Conservation (phyloP, 2,113 vertebrate species). For the Myxocyprinus asiaticus region DNA sequence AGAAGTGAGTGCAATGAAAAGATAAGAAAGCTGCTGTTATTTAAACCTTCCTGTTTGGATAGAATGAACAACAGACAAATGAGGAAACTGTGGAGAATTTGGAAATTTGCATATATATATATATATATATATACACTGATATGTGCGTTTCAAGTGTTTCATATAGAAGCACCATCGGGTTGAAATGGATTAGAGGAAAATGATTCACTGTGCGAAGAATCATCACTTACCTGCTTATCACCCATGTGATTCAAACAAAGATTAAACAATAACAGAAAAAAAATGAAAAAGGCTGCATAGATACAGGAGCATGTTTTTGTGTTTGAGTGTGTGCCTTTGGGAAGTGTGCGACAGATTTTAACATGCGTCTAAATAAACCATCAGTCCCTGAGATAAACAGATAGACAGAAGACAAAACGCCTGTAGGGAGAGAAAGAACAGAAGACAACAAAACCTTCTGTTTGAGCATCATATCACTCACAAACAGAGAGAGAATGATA, state of each 20-base stretch:
- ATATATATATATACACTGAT: no score
- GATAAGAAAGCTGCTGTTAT: no score
- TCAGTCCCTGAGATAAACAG: constrained; percentile 23
- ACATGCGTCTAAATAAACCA: constrained; percentile 45
- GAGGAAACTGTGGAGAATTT: no score
- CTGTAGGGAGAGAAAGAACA: constrained; percentile 29
- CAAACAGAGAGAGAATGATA: background rate
- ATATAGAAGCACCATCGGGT: no score
- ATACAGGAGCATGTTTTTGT: background rate
- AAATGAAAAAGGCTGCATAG: background rate
- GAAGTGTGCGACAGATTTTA: constrained; percentile 14
- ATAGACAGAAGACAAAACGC: background rate
- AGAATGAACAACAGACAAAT: no score
- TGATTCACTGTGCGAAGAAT: background rate
- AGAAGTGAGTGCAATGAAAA: no score
- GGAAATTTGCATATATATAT: no score
- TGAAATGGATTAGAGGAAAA: no score
- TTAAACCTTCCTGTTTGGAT: no score
- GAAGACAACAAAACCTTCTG: background rate
- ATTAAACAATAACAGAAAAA: background rate
- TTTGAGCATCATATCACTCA: constrained; percentile 8
- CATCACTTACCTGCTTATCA: background rate
- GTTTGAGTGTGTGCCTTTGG: no score
- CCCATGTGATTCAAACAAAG: background rate
- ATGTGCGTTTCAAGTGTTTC: no score